Conservation (phyloP, 2,888 invertebrate genomes). For the Philhelius pedissequus region DNA sequence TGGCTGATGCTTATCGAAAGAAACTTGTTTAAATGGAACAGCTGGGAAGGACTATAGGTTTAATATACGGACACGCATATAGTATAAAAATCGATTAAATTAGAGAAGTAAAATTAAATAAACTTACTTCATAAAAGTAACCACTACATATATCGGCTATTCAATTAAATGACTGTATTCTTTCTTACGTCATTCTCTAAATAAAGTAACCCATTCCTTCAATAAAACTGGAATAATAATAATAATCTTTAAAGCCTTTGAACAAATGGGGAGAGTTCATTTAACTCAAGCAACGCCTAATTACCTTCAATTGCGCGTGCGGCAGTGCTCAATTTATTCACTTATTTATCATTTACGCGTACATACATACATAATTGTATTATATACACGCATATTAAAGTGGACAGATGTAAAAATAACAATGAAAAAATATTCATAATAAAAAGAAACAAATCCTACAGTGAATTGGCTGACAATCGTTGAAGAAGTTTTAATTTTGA, state of each 20-base stretch:
- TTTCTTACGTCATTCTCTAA: conserved; percentile 63
- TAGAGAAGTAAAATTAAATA: neutral
- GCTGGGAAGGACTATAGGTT: neutral
- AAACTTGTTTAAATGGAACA: too few species aligned
- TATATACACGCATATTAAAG: conserved; percentile 55
- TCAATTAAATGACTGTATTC: conserved; percentile 49
- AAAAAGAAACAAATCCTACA: conserved; percentile 28
- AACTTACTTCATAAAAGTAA: neutral
- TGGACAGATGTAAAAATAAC: conserved; percentile 56
- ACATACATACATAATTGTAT: conserved; percentile 1
- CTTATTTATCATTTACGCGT: conserved; percentile 56
- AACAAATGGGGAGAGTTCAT: conserved; percentile 57
- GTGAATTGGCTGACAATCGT: conserved; percentile 36
- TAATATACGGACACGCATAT: neutral
- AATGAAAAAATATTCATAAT: neutral
- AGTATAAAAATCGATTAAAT: neutral
- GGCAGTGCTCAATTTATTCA: conserved; percentile 61
- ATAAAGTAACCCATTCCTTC: conserved; percentile 60
- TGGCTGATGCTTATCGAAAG: too few species aligned
- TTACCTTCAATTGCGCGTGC: conserved; percentile 65
- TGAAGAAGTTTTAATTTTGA: conserved; percentile 43
- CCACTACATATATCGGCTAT: neutral
- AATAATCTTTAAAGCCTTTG: conserved; percentile 57
- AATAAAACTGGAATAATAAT: conserved; percentile 58
- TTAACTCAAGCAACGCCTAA: conserved; percentile 67